phyloP scores from a whole-genome alignment of 2,113 vertebrate genomes.

The Pipa parva region DNA sequence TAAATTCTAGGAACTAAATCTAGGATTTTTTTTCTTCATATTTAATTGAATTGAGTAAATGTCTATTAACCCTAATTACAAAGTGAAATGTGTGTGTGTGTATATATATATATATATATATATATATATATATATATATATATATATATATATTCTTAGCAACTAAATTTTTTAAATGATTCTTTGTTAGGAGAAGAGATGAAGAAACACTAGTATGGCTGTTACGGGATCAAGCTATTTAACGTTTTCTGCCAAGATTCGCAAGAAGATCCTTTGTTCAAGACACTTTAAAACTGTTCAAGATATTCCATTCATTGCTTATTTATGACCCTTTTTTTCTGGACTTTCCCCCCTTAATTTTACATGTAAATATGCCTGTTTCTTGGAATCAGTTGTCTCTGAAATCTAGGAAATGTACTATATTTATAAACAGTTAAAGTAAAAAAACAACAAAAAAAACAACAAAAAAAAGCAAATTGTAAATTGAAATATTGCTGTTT shows the following conservation, averaged over 20 bases:
- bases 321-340: constrained; percentile 34
- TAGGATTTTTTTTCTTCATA: no score
- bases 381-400: neutral
- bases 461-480: constrained; percentile 48
- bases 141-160: no score
- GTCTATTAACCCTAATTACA: no score
- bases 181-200: constrained; percentile 31
- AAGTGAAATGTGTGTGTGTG: no score
- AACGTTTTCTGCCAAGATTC: neutral
- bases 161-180: neutral
- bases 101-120: no score
- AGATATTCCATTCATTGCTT: constrained; percentile 29
- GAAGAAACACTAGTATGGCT: constrained; percentile 1
- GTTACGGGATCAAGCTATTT: neutral
- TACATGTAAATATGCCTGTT: constrained; percentile 36
- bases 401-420: constrained; percentile 59
- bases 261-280: constrained; percentile 14
- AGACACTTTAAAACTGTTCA: constrained; percentile 40
- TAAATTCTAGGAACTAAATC: neutral
- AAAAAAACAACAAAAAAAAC: no score
- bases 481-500: constrained; percentile 60
- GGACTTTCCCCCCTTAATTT: constrained; percentile 15
- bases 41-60: no score
- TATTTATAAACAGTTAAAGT: constrained; percentile 67
- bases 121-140: no score